These are phyloP conservation scores for Stictocephala bisonia DNA, from an alignment of 2,888 invertebrate species.

Conservation along the genomic window DNA sequence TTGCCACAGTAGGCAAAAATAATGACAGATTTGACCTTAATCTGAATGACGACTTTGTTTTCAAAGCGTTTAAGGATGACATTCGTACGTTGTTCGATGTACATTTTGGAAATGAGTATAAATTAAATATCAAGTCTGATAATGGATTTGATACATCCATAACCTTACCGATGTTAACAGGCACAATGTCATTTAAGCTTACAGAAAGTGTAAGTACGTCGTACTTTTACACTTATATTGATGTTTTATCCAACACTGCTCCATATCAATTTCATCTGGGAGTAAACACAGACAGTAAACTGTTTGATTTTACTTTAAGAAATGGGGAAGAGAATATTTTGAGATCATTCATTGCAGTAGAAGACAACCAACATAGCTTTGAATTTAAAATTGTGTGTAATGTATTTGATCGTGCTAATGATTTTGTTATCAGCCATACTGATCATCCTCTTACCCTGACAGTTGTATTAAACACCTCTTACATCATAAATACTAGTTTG, in stretches of 20 bases:
- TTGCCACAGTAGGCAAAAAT: conserved; percentile 5
- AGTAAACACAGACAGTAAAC: not conserved
- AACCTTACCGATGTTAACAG: not conserved
- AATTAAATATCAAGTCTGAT: not conserved
- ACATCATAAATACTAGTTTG: not conserved
- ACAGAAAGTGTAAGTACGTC: not conserved
- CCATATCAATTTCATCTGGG: not conserved
- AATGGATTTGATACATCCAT: not conserved
- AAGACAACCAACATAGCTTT: not conserved
- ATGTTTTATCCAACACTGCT: too few relatives aligned
- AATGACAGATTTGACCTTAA: conserved; percentile 24
- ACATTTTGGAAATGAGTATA: not conserved
- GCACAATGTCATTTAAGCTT: not conserved
- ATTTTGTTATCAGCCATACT: not conserved
- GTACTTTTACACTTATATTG: not conserved
- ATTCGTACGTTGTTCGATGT: too few relatives aligned
- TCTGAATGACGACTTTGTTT: conserved; percentile 6
- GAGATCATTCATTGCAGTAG: not conserved
- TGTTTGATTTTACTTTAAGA: not conserved
- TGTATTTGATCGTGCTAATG: not conserved
- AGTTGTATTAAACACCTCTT: not conserved
- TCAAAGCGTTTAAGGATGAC: conserved; percentile 27
- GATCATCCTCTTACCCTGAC: not conserved
- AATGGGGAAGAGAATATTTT: not conserved
- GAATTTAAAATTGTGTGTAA: not conserved